Evolutionary conservation across 2,888 invertebrate species (phyloP).

Genomic region (Halictus quadricinctus): DNA sequence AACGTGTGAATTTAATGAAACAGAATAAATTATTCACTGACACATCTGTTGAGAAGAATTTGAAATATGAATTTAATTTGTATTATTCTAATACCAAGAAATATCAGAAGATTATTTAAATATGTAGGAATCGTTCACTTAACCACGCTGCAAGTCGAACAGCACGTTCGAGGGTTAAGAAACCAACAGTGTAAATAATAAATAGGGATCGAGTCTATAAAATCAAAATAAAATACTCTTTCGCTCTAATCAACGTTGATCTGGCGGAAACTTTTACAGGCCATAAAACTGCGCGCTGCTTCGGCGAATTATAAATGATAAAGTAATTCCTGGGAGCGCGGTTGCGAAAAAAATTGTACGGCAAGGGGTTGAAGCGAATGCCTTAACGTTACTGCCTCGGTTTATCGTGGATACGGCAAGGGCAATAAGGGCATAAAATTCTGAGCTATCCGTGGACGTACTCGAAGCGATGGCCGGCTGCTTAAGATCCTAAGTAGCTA

Average conservation of each 20-base stretch:
- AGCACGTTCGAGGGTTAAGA: no score
- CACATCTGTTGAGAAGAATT: no score
- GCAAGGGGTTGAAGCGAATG: not conserved
- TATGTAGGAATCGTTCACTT: no score
- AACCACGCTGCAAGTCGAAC: no score
- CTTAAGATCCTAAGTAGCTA: conserved; percentile 1
- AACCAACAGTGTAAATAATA: not conserved
- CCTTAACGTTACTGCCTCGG: not conserved
- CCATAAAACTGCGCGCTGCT: not conserved
- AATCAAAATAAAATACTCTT: not conserved
- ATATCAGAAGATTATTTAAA: no score
- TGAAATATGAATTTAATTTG: no score
- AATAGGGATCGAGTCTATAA: not conserved
- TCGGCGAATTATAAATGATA: not conserved
- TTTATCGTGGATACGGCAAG: not conserved
- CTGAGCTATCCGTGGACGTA: not conserved
- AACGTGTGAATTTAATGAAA: no score
- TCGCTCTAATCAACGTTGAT: not conserved
- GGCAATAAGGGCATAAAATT: not conserved
- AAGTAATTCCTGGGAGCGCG: not conserved
- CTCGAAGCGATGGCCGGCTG: not conserved
- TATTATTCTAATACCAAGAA: no score
- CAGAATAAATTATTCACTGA: no score
- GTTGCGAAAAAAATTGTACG: not conserved
- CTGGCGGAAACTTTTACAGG: not conserved